Conservation (phyloP, 2,113 vertebrate species). For the Ursus arctos region DNA sequence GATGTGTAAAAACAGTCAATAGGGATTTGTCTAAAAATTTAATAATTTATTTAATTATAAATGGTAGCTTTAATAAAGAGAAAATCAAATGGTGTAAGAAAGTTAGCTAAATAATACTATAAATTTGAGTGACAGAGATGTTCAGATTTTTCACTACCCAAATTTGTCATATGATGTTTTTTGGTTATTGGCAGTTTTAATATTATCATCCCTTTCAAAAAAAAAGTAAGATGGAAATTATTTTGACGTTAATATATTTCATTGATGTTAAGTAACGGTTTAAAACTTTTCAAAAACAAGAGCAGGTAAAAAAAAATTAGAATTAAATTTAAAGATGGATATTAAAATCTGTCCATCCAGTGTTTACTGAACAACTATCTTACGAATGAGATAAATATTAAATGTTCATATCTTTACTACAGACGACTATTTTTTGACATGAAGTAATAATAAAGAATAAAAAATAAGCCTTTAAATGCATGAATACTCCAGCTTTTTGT, state of each 20-base stretch:
- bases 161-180: neutral
- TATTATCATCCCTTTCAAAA: conserved; percentile 22
- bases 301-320: conserved; percentile 20
- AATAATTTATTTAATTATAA: neutral
- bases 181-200: conserved; percentile 5
- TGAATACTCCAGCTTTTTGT: neutral
- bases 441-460: conserved; percentile 37
- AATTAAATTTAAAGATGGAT: conserved; percentile 14
- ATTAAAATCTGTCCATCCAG: neutral
- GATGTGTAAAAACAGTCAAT: neutral
- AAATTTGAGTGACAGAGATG: conserved; percentile 7
- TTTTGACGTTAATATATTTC: conserved; percentile 32
- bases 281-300: conserved; percentile 45
- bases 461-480: conserved; percentile 57
- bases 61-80: conserved; percentile 31
- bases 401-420: neutral
- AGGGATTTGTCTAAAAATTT: neutral
- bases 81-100: conserved; percentile 6
- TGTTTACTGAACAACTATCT: conserved; percentile 13
- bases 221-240: conserved; percentile 29
- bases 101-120: neutral
- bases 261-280: neutral
- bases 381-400: neutral
- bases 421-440: neutral
- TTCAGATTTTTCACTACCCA: conserved; percentile 44